Evolutionary conservation across 1,140 invertebrate species (phyloP).

Genomic region (Cotesia glomerata): DNA sequence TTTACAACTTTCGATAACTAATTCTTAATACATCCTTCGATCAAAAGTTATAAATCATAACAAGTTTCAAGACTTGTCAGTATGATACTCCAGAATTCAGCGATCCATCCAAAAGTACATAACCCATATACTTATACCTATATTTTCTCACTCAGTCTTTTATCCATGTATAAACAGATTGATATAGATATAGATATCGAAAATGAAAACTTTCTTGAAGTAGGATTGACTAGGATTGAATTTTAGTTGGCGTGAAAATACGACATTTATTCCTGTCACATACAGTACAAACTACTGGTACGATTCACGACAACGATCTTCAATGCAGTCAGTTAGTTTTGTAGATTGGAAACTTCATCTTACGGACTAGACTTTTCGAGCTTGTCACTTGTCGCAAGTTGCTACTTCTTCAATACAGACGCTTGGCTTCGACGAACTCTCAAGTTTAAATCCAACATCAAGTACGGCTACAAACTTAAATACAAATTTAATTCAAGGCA

Average conservation of each 20-base stretch:
- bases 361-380: neutral
- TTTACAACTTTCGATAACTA: too few relatives aligned
- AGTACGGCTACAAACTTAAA: neutral
- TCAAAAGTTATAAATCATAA: neutral
- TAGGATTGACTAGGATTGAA: conserved; percentile 24
- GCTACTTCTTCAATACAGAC: neutral
- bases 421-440: too few relatives aligned
- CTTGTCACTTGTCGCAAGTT: neutral
- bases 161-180: neutral
- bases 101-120: neutral
- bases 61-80: neutral
- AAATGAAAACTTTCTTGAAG: conserved; percentile 9
- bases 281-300: neutral
- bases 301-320: neutral
- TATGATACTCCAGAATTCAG: neutral
- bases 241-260: conserved; percentile 15
- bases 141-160: too few relatives aligned
- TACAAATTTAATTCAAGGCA: too few relatives aligned
- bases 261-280: conserved; percentile 8
- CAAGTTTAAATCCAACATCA: too few relatives aligned
- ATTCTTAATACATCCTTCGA: too few relatives aligned
- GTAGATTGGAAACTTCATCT: neutral
- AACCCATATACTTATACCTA: too few relatives aligned
- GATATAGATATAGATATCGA: conserved; percentile 15
- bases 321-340: conserved; percentile 8